Evolutionary conservation across 2,113 vertebrate species (phyloP).

Genomic region (Nicator chloris): DNA sequence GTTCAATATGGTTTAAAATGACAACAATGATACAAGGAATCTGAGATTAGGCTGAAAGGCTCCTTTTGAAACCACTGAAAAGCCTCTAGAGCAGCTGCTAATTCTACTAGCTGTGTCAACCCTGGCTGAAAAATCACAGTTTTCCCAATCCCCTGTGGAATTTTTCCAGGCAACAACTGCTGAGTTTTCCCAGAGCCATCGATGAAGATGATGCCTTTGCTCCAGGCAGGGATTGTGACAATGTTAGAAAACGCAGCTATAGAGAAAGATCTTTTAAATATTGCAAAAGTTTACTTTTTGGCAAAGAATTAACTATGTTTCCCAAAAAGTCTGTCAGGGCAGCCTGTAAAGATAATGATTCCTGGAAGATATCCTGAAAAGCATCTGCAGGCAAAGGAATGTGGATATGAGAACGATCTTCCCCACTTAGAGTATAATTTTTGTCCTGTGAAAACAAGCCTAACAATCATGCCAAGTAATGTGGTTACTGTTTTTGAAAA

Average conservation of each 20-base stretch:
- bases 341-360: neutral
- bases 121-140: neutral
- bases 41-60: neutral
- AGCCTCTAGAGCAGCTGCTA: neutral
- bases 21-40: neutral
- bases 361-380: neutral
- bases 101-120: neutral
- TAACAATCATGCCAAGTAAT: neutral
- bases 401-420: neutral
- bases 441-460: neutral
- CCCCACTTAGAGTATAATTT: neutral
- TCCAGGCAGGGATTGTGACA: neutral
- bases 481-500: neutral
- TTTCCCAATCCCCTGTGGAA: neutral
- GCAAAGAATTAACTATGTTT: neutral
- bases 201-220: neutral
- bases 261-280: neutral
- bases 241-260: accelerated
- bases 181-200: neutral
- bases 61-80: neutral
- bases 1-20: neutral
- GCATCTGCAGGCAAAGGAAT: neutral
- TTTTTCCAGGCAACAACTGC: neutral
- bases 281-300: neutral
- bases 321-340: neutral